These are phyloP conservation scores for Colletes latitarsis DNA, from an alignment of 1,140 invertebrate genomes.

Conservation along the genomic window DNA sequence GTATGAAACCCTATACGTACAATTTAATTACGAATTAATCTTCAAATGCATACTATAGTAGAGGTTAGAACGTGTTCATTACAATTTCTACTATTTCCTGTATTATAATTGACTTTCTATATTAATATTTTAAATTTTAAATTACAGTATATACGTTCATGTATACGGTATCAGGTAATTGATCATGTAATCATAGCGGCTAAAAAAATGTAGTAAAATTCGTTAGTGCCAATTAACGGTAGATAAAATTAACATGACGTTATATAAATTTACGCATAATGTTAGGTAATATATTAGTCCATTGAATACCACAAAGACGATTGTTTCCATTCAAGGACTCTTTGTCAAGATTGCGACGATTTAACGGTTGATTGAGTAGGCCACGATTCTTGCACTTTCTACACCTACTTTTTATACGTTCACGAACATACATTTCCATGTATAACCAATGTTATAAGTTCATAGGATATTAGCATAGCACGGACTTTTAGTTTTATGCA, in stretches of 20 bases:
- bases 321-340: constrained; percentile 34
- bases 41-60: too few species aligned
- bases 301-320: neutral
- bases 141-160: too few species aligned
- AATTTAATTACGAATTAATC: too few species aligned
- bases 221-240: too few species aligned
- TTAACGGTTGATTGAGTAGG: constrained; percentile 36
- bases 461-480: neutral
- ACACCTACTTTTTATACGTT: constrained; percentile 23
- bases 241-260: neutral
- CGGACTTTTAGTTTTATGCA: neutral
- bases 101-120: too few species aligned
- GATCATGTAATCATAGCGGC: too few species aligned
- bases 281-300: neutral
- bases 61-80: too few species aligned
- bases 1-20: neutral
- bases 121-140: too few species aligned
- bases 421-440: neutral
- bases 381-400: constrained; percentile 30
- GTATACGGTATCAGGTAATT: too few species aligned
- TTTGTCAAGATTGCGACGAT: constrained; percentile 20
- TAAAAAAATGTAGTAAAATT: too few species aligned
- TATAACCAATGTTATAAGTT: neutral
- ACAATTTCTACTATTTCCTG: too few species aligned
- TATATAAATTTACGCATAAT: neutral